phyloP scores from a whole-genome alignment of 2,797 vertebrate genomes.

The Falco biarmicus region DNA sequence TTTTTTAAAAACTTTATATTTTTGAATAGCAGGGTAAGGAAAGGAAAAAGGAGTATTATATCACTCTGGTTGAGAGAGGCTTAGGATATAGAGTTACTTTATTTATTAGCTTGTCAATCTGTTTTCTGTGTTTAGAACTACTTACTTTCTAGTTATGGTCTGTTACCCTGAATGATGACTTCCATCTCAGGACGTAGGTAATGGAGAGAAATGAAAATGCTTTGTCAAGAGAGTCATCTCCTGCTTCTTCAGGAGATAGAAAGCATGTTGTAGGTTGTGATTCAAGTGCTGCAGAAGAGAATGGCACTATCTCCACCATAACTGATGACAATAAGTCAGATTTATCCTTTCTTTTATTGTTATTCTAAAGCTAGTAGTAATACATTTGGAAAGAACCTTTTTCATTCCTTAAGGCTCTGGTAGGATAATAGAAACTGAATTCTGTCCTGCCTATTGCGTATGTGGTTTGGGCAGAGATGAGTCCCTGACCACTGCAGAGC shows the following conservation, averaged over 20 bases:
- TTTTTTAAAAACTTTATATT: neutral
- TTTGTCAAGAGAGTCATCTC: neutral
- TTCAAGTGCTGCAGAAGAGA: neutral
- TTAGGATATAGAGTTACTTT: neutral
- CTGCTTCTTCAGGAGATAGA: neutral
- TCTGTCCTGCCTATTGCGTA: accelerated
- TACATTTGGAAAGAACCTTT: neutral
- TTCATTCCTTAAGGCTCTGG: neutral
- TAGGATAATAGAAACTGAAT: neutral
- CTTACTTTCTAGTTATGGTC: neutral
- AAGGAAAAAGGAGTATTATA: neutral
- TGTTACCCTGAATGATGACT: neutral
- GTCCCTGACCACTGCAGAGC: neutral
- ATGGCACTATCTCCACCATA: neutral
- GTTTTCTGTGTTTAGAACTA: constrained; percentile 8
- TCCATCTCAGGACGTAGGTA: neutral
- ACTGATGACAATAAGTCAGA: neutral
- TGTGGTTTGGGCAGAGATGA: neutral
- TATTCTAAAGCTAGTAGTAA: neutral
- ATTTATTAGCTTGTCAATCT: constrained; percentile 6
- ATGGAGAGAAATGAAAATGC: neutral
- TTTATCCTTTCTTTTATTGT: neutral
- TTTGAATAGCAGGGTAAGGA: neutral
- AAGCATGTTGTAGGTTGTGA: neutral
- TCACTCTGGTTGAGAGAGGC: neutral